Evolutionary conservation across 2,888 invertebrate species (phyloP).

Genomic region (Clostera curtula): DNA sequence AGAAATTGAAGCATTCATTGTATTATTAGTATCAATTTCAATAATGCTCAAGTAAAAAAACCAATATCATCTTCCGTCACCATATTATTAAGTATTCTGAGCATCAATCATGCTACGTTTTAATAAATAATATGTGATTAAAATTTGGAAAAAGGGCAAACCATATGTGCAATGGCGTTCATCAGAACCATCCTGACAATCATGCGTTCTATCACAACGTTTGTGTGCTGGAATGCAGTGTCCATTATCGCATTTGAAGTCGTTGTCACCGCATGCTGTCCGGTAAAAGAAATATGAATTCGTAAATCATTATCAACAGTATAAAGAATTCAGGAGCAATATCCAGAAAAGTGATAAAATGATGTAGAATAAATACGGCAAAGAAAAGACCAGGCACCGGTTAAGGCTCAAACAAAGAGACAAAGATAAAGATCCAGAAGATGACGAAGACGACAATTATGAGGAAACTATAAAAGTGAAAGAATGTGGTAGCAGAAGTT

Average conservation of each 20-base stretch:
- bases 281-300: slow-evolving; percentile 68
- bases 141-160: slow-evolving; percentile 51
- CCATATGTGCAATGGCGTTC: slow-evolving; percentile 71
- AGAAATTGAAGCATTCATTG: slow-evolving; percentile 1
- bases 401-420: slow-evolving; percentile 4
- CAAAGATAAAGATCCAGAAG: slow-evolving; percentile 8
- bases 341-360: slow-evolving; percentile 10
- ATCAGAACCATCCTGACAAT: slow-evolving; percentile 76
- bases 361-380: slow-evolving; percentile 5
- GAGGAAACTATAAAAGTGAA: slow-evolving; percentile 16
- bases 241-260: slow-evolving; percentile 80
- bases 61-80: slow-evolving; percentile 8
- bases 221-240: slow-evolving; percentile 75
- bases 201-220: slow-evolving; percentile 71
- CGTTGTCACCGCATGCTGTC: slow-evolving; percentile 63
- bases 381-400: slow-evolving; percentile 11
- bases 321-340: slow-evolving; percentile 15
- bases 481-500: slow-evolving; percentile 14
- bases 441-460: slow-evolving; percentile 10
- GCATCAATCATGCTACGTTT: too few species aligned
- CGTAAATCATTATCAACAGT: slow-evolving; percentile 15
- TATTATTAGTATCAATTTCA: not conserved
- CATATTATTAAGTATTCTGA: slow-evolving; percentile 11
- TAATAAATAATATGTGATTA: slow-evolving; percentile 16
- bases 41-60: slow-evolving; percentile 16